Evolutionary conservation across 2,888 invertebrate species (phyloP), one percentile per base, ranked within the genome.

Genomic region (Hesperia comma): DNA sequence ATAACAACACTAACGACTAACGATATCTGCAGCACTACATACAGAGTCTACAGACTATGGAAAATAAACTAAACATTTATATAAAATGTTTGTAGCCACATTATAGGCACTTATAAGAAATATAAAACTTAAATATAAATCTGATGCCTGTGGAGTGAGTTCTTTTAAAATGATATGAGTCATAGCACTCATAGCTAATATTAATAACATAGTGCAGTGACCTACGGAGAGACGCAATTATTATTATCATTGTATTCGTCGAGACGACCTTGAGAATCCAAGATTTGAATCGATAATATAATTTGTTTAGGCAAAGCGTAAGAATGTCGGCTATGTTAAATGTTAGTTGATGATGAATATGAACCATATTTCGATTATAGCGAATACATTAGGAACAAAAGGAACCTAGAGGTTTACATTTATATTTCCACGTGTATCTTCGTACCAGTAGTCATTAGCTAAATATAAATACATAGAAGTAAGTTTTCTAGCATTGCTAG

Each of bases 1-100:
- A 82, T 81, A 81, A 79, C 76, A 76, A 71, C 70, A 72, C 74
- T 79, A 80, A 79, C 78, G 74, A 70, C 66, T 71, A 64, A 73
- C 75, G 79, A 80, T 76, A 79, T 62, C 32, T 49, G 19, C 49
- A 49, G 4, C 6, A 49, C 49, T 43, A n/a, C n/a, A n/a, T n/a
- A n/a, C n/a, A n/a, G n/a, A n/a, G n/a, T n/a, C n/a, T n/a, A 41
- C 26, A 54, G 14, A 54, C 17, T 58, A 46, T 14, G 54, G 26
- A 54, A 54, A 62, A 62, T 55, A n/a, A 43, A 43, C 14, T 41
- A 8, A 12, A 32, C 10, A 12, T 43, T 58, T 15, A 32, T 26
- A 26, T 4, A 4, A 26, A 26, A 26, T 4, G 26, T 26, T 26
- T 26, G 5, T 4, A 26, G 26, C 2, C 26, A 26, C 26, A 5